Percentiles rank a stretch among this genome's conserved stretches.
Conservation (phyloP, 2,113 vertebrate species). For the Dermatemys mawii region DNA sequence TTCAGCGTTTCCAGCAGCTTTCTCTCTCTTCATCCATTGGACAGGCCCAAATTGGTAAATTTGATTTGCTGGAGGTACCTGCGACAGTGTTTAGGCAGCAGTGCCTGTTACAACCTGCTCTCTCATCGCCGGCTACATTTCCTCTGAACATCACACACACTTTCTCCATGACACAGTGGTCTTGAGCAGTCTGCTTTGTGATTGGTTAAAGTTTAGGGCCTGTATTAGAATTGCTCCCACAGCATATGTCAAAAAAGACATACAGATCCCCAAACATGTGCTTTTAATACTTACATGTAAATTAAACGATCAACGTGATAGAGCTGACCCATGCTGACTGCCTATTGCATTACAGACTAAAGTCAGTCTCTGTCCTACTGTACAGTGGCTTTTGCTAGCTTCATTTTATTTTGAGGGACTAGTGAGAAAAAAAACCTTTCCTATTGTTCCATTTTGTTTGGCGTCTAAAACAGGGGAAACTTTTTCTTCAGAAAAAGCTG, state of each 20-base stretch:
- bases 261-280: not conserved
- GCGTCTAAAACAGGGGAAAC: not conserved
- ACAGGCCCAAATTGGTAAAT: not conserved
- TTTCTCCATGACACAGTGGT: not conserved
- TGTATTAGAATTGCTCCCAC: not conserved
- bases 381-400: not conserved
- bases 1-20: not conserved
- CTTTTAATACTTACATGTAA: not conserved
- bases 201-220: not conserved
- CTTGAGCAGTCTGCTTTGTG: not conserved
- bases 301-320: not conserved
- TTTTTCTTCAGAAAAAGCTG: not conserved
- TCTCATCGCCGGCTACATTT: not conserved
- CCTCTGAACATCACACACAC: not conserved
- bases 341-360: not conserved
- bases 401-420: not conserved
- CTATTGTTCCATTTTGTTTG: not conserved
- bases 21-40: not conserved
- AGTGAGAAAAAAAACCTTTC: accelerated
- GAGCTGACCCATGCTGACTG: not conserved
- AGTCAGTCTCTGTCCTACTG: not conserved
- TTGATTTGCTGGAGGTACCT: not conserved
- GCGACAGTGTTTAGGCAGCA: not conserved
- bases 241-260: not conserved
- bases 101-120: not conserved